A percentile compares a stretch with the other conserved stretches of the same genome.
These are phyloP conservation scores for Tromatobia lineatoria DNA, from an alignment of 2,888 invertebrate genomes.

Conservation along the genomic window DNA sequence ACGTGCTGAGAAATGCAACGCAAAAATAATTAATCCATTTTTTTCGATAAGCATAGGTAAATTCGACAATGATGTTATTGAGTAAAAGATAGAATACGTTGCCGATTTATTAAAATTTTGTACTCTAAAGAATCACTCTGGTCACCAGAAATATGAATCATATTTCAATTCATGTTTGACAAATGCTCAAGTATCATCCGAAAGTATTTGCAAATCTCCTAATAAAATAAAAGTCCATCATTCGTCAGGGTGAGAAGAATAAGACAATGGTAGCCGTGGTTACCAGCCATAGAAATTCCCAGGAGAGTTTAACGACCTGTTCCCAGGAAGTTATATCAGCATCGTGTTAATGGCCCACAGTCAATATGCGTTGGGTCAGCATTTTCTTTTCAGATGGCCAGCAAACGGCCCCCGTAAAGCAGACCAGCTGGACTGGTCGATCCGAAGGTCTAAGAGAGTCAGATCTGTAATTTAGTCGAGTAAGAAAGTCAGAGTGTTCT, in stretches of 20 bases:
- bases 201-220: background rate
- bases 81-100: too few species aligned
- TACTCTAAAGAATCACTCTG: too few species aligned
- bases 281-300: constrained; percentile 37
- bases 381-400: constrained; percentile 25
- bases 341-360: constrained; percentile 59
- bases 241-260: background rate
- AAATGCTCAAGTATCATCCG: background rate
- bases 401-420: background rate
- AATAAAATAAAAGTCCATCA: background rate
- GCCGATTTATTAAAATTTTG: too few species aligned
- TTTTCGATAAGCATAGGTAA: too few species aligned
- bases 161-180: too few species aligned
- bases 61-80: too few species aligned
- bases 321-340: constrained; percentile 64
- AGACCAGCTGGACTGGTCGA: background rate
- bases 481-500: constrained; percentile 60
- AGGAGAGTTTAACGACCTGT: constrained; percentile 54
- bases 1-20: too few species aligned
- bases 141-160: too few species aligned
- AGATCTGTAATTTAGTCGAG: constrained; percentile 21
- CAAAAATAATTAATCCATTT: too few species aligned
- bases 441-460: background rate
- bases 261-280: background rate
- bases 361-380: constrained; percentile 40